Evolutionary conservation across 2,888 invertebrate species (phyloP).

Genomic region (Meiosimyza decipiens): DNA sequence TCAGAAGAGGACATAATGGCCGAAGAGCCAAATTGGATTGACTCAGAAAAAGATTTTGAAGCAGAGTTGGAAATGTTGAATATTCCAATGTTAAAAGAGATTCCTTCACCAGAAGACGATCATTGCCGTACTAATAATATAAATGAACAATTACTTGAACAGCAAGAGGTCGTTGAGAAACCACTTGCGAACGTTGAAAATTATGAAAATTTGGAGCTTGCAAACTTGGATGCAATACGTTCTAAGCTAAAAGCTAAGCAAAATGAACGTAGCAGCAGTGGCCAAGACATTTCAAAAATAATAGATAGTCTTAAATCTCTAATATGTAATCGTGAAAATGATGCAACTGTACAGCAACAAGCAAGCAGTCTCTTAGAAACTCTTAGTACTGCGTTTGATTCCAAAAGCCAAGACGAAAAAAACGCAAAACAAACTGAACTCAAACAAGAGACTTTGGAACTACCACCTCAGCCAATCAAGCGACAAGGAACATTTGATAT

Average conservation of each 20-base stretch:
- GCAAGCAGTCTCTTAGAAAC: constrained; percentile 50
- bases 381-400: constrained; percentile 46
- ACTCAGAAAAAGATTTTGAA: constrained; percentile 52
- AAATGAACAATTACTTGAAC: not conserved
- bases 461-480: constrained; percentile 47
- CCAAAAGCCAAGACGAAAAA: not conserved
- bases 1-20: constrained; percentile 51
- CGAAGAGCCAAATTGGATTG: constrained; percentile 44
- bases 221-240: constrained; percentile 42
- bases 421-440: not conserved
- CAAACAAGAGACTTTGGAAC: constrained; percentile 8
- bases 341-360: constrained; percentile 47
- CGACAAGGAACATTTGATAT: constrained; percentile 56
- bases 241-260: constrained; percentile 43
- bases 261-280: constrained; percentile 41
- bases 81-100: constrained; percentile 52
- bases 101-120: constrained; percentile 41
- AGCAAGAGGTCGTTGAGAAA: not conserved
- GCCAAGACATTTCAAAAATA: constrained; percentile 46
- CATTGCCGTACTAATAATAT: not conserved
- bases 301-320: constrained; percentile 49
- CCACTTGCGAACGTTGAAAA: not conserved
- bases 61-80: constrained; percentile 54
- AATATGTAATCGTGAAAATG: constrained; percentile 44
- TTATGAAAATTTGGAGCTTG: not conserved